phyloP scores from a whole-genome alignment of 2,888 invertebrate species.

The Parascotia fuliginaria region DNA sequence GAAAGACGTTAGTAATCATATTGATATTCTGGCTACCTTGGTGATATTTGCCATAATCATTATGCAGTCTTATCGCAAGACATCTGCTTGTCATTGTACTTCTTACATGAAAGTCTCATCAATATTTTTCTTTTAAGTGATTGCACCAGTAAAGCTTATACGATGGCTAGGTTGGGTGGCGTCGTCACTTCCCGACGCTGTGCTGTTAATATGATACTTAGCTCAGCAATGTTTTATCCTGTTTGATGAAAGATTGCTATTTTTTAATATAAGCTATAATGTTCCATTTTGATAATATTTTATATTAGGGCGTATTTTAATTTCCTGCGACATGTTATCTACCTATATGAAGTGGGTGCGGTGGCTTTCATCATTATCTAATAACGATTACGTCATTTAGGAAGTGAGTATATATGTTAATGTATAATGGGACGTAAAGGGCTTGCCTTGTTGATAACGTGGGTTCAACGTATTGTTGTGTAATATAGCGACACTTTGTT shows the following conservation, averaged over 20 bases:
- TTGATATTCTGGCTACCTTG: too few relatives aligned
- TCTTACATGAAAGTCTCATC: too few relatives aligned
- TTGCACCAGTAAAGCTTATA: too few relatives aligned
- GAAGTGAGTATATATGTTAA: slow-evolving; percentile 45
- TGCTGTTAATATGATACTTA: too few relatives aligned
- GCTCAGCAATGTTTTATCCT: not conserved
- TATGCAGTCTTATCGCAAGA: too few relatives aligned
- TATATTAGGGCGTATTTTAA: slow-evolving; percentile 36
- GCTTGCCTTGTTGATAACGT: slow-evolving; percentile 34
- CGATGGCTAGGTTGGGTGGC: too few relatives aligned
- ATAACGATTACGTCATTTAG: slow-evolving; percentile 45
- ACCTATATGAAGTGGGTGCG: slow-evolving; percentile 33
- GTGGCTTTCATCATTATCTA: slow-evolving; percentile 53
- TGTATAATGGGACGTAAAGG: slow-evolving; percentile 36
- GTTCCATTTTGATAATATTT: slow-evolving; percentile 4
- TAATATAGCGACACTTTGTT: slow-evolving; percentile 23
- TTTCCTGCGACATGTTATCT: slow-evolving; percentile 39
- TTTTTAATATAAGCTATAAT: not conserved
- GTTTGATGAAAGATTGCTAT: not conserved
- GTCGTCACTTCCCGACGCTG: too few relatives aligned
- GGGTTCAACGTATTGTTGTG: slow-evolving; percentile 30
- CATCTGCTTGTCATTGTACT: too few relatives aligned
- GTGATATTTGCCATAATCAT: too few relatives aligned
- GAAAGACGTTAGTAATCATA: too few relatives aligned
- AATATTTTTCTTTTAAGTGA: too few relatives aligned